Base-by-base conservation (phyloP, 2,888 invertebrate genomes). In the Caenorhabditis drosophilae region DNA sequence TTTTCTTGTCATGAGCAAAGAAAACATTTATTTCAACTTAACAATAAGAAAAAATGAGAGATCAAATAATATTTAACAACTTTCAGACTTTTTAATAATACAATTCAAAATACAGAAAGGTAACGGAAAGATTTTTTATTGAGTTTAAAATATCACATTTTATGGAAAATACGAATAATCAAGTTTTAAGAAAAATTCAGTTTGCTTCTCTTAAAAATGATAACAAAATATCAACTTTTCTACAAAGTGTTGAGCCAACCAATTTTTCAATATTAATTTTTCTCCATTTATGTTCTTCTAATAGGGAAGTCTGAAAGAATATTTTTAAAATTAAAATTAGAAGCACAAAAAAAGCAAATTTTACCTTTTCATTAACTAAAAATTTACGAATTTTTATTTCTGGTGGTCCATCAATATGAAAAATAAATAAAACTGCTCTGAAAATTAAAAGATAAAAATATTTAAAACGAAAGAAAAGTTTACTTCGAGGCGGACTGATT, bases 221-320 rank as follows among this genome's bases (percentile, higher is more conserved):
- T 12, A 67, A 31, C 12, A 80, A 54, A 22, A 56, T 55, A 42
- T 81, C 81, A 38, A 80, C 48, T 58, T 81, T 81, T 45, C 67
- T 66, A 57, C 78, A 70, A 34, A 80, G 54, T 12, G 80, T 64
- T 1, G 53, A 27, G 25, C 81, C 81, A 4, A 73, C 72, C 9
- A 81, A 34, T 25, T 70, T 59, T 9, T 60, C 40, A 58, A 70
- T 76, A 48, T 76, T 63, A 45, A 81, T 34, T 34, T 46, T 57
- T 35, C 38, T 40, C 67, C 67, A 67, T 18, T 44, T 27, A 25
- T 59, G 53, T 22, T 57, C 67, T 38, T 61, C 50, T 0, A 48
- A 49, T 12, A 31, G 31, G 15, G 23, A 22, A 4, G 53, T 56
- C 40, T 50, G 50, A 22, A 50, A 36, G 23, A n/a, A 9, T 25